Evolutionary conservation across 2,113 vertebrate species (phyloP), one percentile per base, ranked within the genome.

Genomic region (Chionomys nivalis): DNA sequence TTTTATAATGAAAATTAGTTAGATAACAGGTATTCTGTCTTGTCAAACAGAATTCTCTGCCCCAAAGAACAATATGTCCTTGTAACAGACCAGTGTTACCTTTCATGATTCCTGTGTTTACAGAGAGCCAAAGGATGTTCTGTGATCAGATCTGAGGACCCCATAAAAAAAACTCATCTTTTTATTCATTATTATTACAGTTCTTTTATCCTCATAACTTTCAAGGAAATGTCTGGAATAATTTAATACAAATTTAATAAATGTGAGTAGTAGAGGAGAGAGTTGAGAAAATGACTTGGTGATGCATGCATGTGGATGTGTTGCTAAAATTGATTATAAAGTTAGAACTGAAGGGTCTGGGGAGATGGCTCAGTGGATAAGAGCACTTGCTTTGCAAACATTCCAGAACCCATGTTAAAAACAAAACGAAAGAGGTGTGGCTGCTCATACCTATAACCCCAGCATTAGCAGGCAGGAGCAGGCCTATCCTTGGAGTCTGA

Each of bases 1-100:
- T 95, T 94, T 87, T 65, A 49, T 19, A 33, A 73, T 42, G 49
- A n/a, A 93, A 94, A 96, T 97, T 66, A 94, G 24, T 70, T 91
- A 93, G 85, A 31, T 76, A 72, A 11, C 5, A 1, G 42, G 63
- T 21, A 82, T 52, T 72, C 42, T 36, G 23, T 91, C 65, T 93
- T 90, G 39, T 86, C 55, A 83, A 0, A 47, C 76, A 87, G 36
- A 65, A 63, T 26, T 87, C 49, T 94, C 87, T 97, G 63, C 63
- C 85, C n/a, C 85, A 66, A 90, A 90, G 63, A 96, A 21, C 49
- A 95, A 36, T 92, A 75, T 63, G 24, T 81, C 61, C 68, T 93
- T 95, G 61, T 19, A 61, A 47, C 78, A 68, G 23, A 83, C 61
- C n/a, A 33, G 13, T 65, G 73, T 58, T 90, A 79, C 72, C 11